phyloP scores from a whole-genome alignment of 2,888 invertebrate genomes.

The Agelastica alni region DNA sequence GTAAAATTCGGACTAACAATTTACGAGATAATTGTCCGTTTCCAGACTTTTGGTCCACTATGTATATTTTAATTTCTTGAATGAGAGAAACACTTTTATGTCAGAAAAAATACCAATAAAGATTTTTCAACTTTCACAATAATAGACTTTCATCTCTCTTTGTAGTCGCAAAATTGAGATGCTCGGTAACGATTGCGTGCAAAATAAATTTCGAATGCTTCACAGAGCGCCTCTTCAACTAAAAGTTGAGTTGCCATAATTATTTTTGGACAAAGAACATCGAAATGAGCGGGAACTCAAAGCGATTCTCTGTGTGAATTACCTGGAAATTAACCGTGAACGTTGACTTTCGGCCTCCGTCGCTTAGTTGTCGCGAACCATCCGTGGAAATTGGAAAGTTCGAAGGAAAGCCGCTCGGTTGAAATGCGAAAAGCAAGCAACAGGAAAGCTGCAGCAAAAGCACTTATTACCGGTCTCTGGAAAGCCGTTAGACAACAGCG shows the following conservation, averaged over 20 bases:
- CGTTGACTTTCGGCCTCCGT: constrained; percentile 35
- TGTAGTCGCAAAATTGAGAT: constrained; percentile 11
- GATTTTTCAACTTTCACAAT: constrained; percentile 12
- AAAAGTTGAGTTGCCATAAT: constrained; percentile 21
- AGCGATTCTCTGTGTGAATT: constrained; percentile 47
- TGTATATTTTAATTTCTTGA: no score
- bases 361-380: constrained; percentile 23
- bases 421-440: constrained; percentile 37
- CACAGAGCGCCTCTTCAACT: constrained; percentile 21
- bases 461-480: constrained; percentile 47
- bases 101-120: background rate
- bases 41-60: no score
- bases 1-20: no score
- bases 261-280: constrained; percentile 26
- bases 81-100: no score
- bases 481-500: constrained; percentile 16
- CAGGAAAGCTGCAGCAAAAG: constrained; percentile 51
- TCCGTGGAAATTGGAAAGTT: constrained; percentile 32
- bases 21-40: no score
- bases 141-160: constrained; percentile 19
- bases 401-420: constrained; percentile 28
- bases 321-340: constrained; percentile 55
- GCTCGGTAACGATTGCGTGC: constrained; percentile 18
- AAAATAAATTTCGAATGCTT: constrained; percentile 22
- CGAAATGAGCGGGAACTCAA: constrained; percentile 23